Evolutionary conservation across 2,113 vertebrate species (phyloP).

Genomic region (Lucifuga dentata): DNA sequence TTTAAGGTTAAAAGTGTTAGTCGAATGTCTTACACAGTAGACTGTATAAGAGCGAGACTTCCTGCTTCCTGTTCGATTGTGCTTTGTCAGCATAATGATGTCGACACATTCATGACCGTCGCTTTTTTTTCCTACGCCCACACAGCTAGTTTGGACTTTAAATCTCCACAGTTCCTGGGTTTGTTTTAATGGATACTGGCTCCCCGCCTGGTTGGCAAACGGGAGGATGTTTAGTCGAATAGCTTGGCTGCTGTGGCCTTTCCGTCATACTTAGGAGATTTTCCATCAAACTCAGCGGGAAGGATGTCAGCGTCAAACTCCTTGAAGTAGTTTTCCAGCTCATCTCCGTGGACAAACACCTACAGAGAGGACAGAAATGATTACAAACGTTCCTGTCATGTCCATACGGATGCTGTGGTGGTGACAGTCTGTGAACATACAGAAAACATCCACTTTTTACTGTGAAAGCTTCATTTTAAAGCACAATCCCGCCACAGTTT

Average conservation of each 20-base stretch:
- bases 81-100: conserved; percentile 31
- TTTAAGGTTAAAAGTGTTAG: neutral
- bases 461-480: no score
- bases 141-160: conserved; percentile 31
- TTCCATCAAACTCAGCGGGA: conserved; percentile 93
- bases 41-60: neutral
- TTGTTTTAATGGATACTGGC: conserved; percentile 9
- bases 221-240: conserved; percentile 85
- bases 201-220: neutral
- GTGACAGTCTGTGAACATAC: no score
- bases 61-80: conserved; percentile 7
- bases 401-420: no score
- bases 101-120: conserved; percentile 13
- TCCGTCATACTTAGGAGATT: conserved; percentile 89
- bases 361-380: conserved; percentile 52
- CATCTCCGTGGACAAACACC: conserved; percentile 96
- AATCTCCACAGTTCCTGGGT: conserved; percentile 41
- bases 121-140: conserved; percentile 35
- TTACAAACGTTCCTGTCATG: no score
- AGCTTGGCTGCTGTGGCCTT: conserved; percentile 87
- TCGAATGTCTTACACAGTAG: neutral
- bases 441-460: no score
- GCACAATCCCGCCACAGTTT: no score
- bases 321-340: conserved; percentile 92
- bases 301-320: conserved; percentile 93